Evolutionary conservation across 2,797 vertebrate species (phyloP), one percentile per base, ranked within the genome.

Genomic region (Pitangus sulphuratus): DNA sequence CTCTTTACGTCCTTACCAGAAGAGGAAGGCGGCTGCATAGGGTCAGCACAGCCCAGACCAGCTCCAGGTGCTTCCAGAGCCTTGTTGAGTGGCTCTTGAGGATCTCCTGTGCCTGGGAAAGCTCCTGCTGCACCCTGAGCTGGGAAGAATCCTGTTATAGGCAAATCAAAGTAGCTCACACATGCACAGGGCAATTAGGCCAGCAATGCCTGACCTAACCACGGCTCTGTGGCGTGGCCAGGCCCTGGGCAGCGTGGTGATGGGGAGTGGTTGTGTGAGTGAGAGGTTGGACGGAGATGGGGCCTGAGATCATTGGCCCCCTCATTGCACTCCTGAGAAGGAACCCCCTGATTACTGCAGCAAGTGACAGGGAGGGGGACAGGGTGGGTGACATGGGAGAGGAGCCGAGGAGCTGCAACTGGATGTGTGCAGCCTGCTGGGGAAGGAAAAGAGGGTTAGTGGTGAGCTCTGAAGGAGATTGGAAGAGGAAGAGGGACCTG

Each of bases 261-360:
- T 56, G 47, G 15, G 33, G 68, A 37, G 8, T 2, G 0, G 45
- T 4, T 0, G 0, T 14, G n/a, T 14, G 72, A 79, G 64, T 9
- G 3, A 6, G 26, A 9, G 12, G 11, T 2, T 35, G 82, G 72
- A 12, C 56, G 45, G 71, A 48, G 20, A 25, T 7, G 58, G 13
- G 50, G 42, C 21, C 74, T 72, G 40, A 31, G 74, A 12, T 65
- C 30, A 57, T 6, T 2, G 15, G 3, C 16, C 31, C 24, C 35
- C 64, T 31, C 58, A 6, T 28, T 45, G n/a, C 13, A 0, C 25
- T 42, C 15, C 50, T 0, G 0, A 61, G 25, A 3, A 30, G 65
- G 26, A 30, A 65, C 25, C 6, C 85, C 40, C 51, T 2, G 7
- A 7, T 0, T 15, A 33, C 69, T 44, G 40, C 4, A 2, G 51